These are phyloP conservation scores for Drosophila kuntzei DNA, from an alignment of 2,888 invertebrate species.

Conservation along the genomic window DNA sequence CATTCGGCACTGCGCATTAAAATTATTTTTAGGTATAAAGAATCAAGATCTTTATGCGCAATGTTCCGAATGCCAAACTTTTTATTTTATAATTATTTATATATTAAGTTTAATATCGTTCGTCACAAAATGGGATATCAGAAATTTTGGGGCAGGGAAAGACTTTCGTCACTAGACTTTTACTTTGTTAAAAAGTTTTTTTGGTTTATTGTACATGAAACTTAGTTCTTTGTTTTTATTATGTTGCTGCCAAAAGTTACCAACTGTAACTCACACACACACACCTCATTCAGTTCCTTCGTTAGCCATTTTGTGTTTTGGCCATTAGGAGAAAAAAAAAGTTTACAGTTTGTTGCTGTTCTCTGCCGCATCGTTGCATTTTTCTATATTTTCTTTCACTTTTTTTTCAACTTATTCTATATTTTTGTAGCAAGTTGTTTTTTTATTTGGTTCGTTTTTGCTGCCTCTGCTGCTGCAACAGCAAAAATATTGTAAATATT, in stretches of 20 bases:
- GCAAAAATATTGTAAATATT: conserved; percentile 63
- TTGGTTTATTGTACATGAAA: not conserved
- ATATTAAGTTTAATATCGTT: too few relatives aligned
- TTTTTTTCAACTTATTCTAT: conserved; percentile 9
- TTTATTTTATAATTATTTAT: too few relatives aligned
- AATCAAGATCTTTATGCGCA: too few relatives aligned
- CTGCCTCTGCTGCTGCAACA: conserved; percentile 30
- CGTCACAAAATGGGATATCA: too few relatives aligned
- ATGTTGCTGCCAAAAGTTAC: conserved; percentile 22
- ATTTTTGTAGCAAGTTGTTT: conserved; percentile 1
- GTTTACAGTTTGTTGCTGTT: conserved; percentile 21
- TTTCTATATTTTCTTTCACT: conserved; percentile 12
- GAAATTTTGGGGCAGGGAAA: too few relatives aligned
- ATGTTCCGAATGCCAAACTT: too few relatives aligned
- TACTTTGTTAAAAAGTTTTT: too few relatives aligned
- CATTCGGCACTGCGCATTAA: too few relatives aligned
- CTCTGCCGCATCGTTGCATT: conserved; percentile 35
- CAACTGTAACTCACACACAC: conserved; percentile 3
- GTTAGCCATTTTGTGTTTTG: conserved; percentile 55
- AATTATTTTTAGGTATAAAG: too few relatives aligned
- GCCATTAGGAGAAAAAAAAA: conserved; percentile 31
- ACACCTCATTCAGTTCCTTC: conserved; percentile 12
- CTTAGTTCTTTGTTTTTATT: conserved; percentile 4
- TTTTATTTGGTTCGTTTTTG: conserved; percentile 1
- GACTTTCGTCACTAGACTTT: too few relatives aligned